Evolutionary conservation across 1,140 invertebrate genomes (phyloP).

Genomic region (Pinna nobilis): DNA sequence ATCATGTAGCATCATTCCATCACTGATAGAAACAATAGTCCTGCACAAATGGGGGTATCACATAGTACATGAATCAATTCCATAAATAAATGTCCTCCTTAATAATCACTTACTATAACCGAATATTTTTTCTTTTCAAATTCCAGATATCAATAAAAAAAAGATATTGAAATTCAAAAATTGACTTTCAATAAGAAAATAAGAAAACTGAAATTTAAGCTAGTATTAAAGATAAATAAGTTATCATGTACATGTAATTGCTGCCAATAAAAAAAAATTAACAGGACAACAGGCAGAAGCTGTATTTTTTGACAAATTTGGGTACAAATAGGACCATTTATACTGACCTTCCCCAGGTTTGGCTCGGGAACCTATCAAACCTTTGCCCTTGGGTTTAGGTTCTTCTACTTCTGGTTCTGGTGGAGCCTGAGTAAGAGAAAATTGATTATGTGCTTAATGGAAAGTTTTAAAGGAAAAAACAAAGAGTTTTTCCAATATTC

Average conservation of each 20-base stretch:
- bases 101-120: too few relatives aligned
- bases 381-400: conserved; percentile 41
- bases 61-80: too few relatives aligned
- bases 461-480: background rate
- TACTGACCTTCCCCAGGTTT: conserved; percentile 44
- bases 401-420: conserved; percentile 24
- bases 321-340: background rate
- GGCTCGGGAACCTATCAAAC: conserved; percentile 39
- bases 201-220: background rate
- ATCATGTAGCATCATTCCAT: too few relatives aligned
- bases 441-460: background rate
- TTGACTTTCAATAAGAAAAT: background rate
- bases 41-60: too few relatives aligned
- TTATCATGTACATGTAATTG: background rate
- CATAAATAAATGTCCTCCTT: too few relatives aligned
- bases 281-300: too few relatives aligned
- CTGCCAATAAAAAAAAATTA: background rate
- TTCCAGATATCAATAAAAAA: too few relatives aligned
- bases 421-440: conserved; percentile 1
- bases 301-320: background rate
- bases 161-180: background rate
- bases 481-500: too few relatives aligned
- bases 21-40: too few relatives aligned
- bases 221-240: background rate
- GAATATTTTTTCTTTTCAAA: too few relatives aligned